Conservation (phyloP, 2,797 vertebrate genomes). For the Decapterus maruadsi region DNA sequence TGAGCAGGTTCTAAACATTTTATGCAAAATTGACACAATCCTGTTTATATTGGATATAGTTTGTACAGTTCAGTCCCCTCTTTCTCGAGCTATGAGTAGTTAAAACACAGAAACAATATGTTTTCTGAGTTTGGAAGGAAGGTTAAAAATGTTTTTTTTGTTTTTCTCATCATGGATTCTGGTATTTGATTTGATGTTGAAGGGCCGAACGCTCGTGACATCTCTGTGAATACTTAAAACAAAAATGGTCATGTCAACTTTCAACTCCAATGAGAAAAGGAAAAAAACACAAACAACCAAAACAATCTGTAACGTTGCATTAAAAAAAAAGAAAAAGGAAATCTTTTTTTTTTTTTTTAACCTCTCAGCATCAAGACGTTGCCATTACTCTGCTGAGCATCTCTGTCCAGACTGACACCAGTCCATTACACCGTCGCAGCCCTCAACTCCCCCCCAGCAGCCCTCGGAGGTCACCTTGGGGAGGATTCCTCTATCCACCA, state of each 20-base stretch:
- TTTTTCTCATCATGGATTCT: neutral
- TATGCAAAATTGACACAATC: neutral
- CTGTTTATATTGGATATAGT: neutral
- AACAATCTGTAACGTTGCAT: conserved; percentile 42
- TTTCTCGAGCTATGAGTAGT: neutral
- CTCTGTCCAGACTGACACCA: conserved; percentile 71
- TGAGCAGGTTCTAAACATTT: neutral
- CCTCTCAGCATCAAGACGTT: conserved; percentile 54
- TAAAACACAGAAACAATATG: neutral
- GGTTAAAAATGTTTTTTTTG: neutral
- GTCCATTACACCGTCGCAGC: conserved; percentile 78
- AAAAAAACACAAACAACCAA: conserved; percentile 6
- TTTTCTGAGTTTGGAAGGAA: neutral
- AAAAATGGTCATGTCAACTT: conserved; percentile 25
- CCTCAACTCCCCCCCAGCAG: conserved; percentile 59
- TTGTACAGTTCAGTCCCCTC: neutral
- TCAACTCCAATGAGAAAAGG: conserved; percentile 38
- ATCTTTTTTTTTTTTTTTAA: conserved; percentile 24
- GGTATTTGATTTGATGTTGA: conserved; percentile 12
- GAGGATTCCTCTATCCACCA: conserved; percentile 71
- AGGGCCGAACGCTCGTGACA: conserved; percentile 5
- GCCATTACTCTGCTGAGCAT: conserved; percentile 70
- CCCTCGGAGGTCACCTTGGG: conserved; percentile 79
- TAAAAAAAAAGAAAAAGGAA: no score
- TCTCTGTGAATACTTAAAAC: conserved; percentile 18